These are phyloP conservation scores for Kradibia gibbosae DNA, from an alignment of 1,140 invertebrate species.

Conservation along the genomic window DNA sequence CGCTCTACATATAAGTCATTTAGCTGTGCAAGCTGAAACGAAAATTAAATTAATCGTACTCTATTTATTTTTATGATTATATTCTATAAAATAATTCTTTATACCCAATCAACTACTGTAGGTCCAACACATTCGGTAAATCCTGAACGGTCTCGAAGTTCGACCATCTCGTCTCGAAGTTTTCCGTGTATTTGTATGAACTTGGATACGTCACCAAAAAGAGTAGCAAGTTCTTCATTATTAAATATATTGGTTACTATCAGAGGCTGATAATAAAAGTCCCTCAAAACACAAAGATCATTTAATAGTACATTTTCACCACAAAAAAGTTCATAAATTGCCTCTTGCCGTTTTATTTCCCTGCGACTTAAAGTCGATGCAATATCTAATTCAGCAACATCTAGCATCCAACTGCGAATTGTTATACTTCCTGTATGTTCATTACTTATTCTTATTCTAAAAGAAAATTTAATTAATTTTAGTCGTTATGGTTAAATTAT, in stretches of 20 bases:
- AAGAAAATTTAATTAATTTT: neutral
- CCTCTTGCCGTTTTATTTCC: constrained; percentile 66
- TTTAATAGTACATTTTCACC: constrained; percentile 74
- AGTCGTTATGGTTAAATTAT: neutral
- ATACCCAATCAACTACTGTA: constrained; percentile 73
- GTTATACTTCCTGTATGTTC: constrained; percentile 58
- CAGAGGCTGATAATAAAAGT: constrained; percentile 73
- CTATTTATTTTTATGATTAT: neutral
- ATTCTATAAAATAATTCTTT: constrained; percentile 41
- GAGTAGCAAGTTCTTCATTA: constrained; percentile 67
- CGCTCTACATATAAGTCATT: constrained; percentile 70
- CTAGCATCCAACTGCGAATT: constrained; percentile 64
- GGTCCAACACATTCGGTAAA: constrained; percentile 71
- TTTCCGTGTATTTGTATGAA: constrained; percentile 68
- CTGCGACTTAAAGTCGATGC: constrained; percentile 56
- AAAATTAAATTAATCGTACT: constrained; percentile 53
- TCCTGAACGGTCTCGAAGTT: constrained; percentile 69
- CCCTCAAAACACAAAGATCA: constrained; percentile 70
- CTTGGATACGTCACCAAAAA: constrained; percentile 70
- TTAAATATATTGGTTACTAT: constrained; percentile 70
- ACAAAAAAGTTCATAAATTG: constrained; percentile 75
- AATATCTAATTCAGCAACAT: constrained; percentile 57
- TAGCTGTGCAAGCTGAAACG: constrained; percentile 56
- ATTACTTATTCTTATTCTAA: constrained; percentile 52
- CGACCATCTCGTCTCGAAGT: constrained; percentile 67